These are phyloP conservation scores for Halesus radiatus DNA, from an alignment of 1,140 invertebrate genomes.

Conservation along the genomic window DNA sequence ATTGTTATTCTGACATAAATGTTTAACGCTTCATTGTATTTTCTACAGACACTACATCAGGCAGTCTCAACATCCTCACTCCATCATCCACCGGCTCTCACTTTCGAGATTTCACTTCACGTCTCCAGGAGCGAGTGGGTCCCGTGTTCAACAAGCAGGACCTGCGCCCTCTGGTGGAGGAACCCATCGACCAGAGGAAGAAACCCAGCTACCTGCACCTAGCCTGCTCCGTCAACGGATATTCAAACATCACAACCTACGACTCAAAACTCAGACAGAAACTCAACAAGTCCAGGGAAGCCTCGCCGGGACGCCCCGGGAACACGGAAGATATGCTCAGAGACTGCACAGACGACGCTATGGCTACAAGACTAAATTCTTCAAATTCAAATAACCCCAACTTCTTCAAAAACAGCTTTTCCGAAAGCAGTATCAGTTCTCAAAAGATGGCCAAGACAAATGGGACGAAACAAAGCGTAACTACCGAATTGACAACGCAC, in stretches of 20 bases:
- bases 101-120: constrained; percentile 72
- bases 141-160: constrained; percentile 61
- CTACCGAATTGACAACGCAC: constrained; percentile 29
- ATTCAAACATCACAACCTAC: constrained; percentile 87
- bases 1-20: not conserved
- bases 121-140: constrained; percentile 69
- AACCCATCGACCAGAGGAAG: constrained; percentile 61
- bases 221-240: constrained; percentile 91
- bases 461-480: constrained; percentile 62
- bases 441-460: constrained; percentile 67
- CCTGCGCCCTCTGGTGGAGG: constrained; percentile 56
- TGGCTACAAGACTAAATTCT: constrained; percentile 49
- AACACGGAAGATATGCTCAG: constrained; percentile 57
- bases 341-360: constrained; percentile 63
- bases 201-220: constrained; percentile 88
- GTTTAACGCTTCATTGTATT: not conserved
- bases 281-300: constrained; percentile 76
- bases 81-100: constrained; percentile 73
- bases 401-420: constrained; percentile 67
- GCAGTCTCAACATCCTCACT: constrained; percentile 72
- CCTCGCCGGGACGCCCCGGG: constrained; percentile 74
- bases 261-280: constrained; percentile 82
- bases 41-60: constrained; percentile 69
- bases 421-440: constrained; percentile 65
- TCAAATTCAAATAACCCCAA: constrained; percentile 10